Base-by-base conservation (phyloP, 2,888 invertebrate species). In the Cylloceria caligata region DNA sequence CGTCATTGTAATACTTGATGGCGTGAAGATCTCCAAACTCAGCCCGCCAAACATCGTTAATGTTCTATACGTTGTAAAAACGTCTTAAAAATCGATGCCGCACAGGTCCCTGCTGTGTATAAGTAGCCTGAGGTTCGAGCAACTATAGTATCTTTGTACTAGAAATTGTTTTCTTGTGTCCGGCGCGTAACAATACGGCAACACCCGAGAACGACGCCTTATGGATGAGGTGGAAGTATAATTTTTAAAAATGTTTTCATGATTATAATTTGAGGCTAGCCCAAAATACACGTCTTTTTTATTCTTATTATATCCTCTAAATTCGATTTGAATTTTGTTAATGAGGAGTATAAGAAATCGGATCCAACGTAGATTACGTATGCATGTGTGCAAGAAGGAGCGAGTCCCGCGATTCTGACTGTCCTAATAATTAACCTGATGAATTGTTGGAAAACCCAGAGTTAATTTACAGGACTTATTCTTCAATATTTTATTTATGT, bases 1-100 rank as follows among this genome's bases (percentile, higher is more conserved):
- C 83, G 19, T 80, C 67, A 72, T 85, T 86, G 55, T 85, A 65
- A 39, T 16, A 39, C n/a, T 76, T 76, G 24, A 77, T 24, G 3
- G 80, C 47, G 13, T 75, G 78, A 21, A 80, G 57, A 60, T 82
- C 82, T 0, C 73, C 62, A 9, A 80, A 62, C 69, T 84, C 81
- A 55, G 81, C 69, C 45, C 79, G 62, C 83, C 84, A 84, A 5
- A 83, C 47, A 11, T 79, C 84, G 19, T 84, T 83, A 13, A 84
- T 81, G 16, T 85, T 84, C 6, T 39, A 34, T 0, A 84, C 74
- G 13, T 69, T 64, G 60, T 80, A 82, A 16, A 16, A 16, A 27
- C 64, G 60, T n/a, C 81, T 21, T 0, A 49, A 57, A 57, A 81
- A 85, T 3, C 42, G 39, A 21, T 60, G 68, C 2, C 77, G 42